Conservation (phyloP, 2,888 invertebrate species). For the Metallyticus violacea region DNA sequence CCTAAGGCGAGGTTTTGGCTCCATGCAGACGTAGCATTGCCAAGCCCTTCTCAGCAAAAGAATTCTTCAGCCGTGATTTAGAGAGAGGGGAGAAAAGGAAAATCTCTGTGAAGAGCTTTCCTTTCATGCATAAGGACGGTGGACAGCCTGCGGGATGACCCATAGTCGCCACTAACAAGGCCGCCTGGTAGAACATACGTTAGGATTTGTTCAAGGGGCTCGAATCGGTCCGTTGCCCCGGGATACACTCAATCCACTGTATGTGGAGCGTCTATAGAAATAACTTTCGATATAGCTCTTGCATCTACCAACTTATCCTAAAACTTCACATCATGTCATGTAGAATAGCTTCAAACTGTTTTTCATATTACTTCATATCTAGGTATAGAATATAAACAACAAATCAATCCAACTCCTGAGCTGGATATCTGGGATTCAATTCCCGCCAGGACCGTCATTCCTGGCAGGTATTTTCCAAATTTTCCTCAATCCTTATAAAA, state of each 20-base stretch:
- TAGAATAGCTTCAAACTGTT: too few species aligned
- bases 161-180: neutral
- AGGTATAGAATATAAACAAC: too few species aligned
- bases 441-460: too few species aligned
- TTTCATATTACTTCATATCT: too few species aligned
- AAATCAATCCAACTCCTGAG: too few species aligned
- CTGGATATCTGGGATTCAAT: too few species aligned
- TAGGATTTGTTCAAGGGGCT: neutral
- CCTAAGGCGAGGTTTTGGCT: neutral
- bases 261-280: too few species aligned
- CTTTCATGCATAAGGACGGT: neutral
- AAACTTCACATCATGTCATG: too few species aligned
- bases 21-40: neutral
- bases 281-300: neutral
- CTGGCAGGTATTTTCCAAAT: too few species aligned
- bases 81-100: neutral
- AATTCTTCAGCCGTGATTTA: neutral
- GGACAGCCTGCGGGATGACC: neutral
- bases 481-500: too few species aligned
- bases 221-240: neutral
- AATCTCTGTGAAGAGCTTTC: slow-evolving; percentile 3
- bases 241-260: neutral
- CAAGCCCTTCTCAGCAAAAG: neutral
- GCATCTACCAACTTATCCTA: neutral
- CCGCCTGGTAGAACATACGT: neutral